A percentile compares a stretch with the other conserved stretches of the same genome.
Evolutionary conservation across 2,888 invertebrate genomes (phyloP).

Genomic region (Bruchidius siliquastri): DNA sequence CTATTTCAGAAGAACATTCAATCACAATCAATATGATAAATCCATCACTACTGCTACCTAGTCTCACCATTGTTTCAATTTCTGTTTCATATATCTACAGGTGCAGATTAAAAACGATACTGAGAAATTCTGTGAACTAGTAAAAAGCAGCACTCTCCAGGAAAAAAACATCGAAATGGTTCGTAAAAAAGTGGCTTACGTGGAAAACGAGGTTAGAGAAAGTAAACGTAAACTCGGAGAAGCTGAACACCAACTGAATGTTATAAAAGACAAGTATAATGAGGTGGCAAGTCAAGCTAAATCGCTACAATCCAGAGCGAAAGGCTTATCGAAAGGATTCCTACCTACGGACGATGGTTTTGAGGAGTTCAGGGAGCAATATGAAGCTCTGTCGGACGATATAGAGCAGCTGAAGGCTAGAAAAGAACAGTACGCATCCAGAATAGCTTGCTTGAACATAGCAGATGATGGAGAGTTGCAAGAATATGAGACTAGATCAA

Average conservation of each 20-base stretch:
- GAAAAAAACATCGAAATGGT: slow-evolving; percentile 23
- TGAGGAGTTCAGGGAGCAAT: slow-evolving; percentile 49
- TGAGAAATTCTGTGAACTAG: slow-evolving; percentile 15
- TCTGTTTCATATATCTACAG: slow-evolving; percentile 16
- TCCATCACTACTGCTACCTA: not conserved
- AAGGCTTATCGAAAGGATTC: slow-evolving; percentile 52
- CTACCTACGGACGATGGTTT: slow-evolving; percentile 56
- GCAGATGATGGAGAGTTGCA: slow-evolving; percentile 56
- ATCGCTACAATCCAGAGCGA: slow-evolving; percentile 53
- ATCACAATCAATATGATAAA: not conserved
- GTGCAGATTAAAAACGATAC: slow-evolving; percentile 25
- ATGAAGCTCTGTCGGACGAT: slow-evolving; percentile 53
- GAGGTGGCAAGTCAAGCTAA: slow-evolving; percentile 46
- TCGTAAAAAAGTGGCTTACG: slow-evolving; percentile 29
- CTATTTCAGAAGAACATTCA: not conserved
- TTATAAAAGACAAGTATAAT: slow-evolving; percentile 36
- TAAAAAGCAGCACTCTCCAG: slow-evolving; percentile 23
- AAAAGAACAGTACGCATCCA: slow-evolving; percentile 56
- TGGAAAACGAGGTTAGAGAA: slow-evolving; percentile 41
- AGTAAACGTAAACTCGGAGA: slow-evolving; percentile 32
- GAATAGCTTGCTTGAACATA: slow-evolving; percentile 60
- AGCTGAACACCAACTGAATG: slow-evolving; percentile 39
- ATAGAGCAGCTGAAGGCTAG: slow-evolving; percentile 53
- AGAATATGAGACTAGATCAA: slow-evolving; percentile 60
- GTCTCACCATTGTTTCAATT: not conserved